A percentile compares a stretch with the other conserved stretches of the same genome.
These are phyloP conservation scores for Rhopalosiphum padi DNA, from an alignment of 1,140 invertebrate genomes.

Conservation along the genomic window DNA sequence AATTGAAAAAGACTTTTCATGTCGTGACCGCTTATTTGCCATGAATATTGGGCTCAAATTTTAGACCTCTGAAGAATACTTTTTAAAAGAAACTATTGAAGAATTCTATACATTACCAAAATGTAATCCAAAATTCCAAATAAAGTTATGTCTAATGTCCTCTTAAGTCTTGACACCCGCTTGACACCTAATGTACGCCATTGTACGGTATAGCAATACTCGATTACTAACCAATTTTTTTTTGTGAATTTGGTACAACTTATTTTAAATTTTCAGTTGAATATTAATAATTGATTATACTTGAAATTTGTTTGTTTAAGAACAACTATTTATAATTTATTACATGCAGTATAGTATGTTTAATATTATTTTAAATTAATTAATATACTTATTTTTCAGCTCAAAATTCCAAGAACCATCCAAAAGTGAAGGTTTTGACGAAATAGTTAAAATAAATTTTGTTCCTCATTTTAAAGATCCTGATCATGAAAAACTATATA, in stretches of 20 bases:
- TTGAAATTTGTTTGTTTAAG: too few species aligned
- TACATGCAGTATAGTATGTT: too few species aligned
- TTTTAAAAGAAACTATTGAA: slow-evolving; percentile 71
- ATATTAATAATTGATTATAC: too few species aligned
- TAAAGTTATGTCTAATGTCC: neutral
- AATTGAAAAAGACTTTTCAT: slow-evolving; percentile 85
- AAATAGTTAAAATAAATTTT: slow-evolving; percentile 85
- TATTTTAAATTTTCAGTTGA: too few species aligned
- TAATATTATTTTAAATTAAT: neutral
- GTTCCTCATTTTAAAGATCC: slow-evolving; percentile 76
- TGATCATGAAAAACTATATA: slow-evolving; percentile 77
- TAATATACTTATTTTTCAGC: slow-evolving; percentile 66
- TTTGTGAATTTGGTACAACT: neutral
- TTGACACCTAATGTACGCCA: neutral
- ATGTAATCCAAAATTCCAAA: slow-evolving; percentile 73
- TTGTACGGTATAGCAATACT: neutral
- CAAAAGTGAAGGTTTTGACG: slow-evolving; percentile 79
- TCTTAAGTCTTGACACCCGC: neutral
- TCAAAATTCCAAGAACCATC: slow-evolving; percentile 79
- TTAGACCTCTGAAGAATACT: slow-evolving; percentile 93
- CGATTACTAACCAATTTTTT: neutral
- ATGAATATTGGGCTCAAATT: slow-evolving; percentile 85
- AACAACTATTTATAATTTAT: too few species aligned
- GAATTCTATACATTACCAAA: slow-evolving; percentile 70
- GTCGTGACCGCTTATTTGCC: slow-evolving; percentile 89